phyloP scores from a whole-genome alignment of 2,888 invertebrate species.

The Platerodrilus igneus region DNA sequence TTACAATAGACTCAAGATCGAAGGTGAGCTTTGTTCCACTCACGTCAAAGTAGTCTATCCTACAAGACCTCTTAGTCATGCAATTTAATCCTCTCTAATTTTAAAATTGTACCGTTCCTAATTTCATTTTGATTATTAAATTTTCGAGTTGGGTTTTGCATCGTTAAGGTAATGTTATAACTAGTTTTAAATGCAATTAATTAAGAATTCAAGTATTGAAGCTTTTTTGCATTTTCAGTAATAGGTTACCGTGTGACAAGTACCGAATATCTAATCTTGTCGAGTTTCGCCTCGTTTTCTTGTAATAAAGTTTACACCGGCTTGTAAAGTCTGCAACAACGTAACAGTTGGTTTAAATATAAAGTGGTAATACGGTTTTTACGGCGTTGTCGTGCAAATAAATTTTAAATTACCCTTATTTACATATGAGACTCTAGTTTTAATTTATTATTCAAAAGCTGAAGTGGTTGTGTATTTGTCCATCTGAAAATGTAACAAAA shows the following conservation, averaged over 20 bases:
- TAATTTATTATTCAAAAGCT: too few relatives aligned
- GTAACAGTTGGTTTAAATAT: not conserved
- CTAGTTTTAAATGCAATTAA: constrained; percentile 47
- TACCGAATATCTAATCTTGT: constrained; percentile 46
- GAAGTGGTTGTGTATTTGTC: too few relatives aligned
- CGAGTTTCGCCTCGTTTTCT: constrained; percentile 35
- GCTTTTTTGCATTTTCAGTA: constrained; percentile 47
- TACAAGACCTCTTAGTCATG: constrained; percentile 13
- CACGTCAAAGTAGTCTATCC: constrained; percentile 22
- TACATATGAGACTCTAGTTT: too few relatives aligned
- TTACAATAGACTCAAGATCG: constrained; percentile 27
- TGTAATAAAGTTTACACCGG: constrained; percentile 40
- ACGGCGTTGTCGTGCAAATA: too few relatives aligned
- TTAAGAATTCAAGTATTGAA: constrained; percentile 49
- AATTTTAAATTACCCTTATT: too few relatives aligned
- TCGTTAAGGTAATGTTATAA: constrained; percentile 38
- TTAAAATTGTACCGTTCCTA: constrained; percentile 21
- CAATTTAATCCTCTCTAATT: constrained; percentile 18
- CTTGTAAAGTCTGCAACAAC: constrained; percentile 16
- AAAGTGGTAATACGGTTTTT: too few relatives aligned
- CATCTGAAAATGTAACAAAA: too few relatives aligned
- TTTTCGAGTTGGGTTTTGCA: too few relatives aligned
- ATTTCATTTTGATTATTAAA: too few relatives aligned
- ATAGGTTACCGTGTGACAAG: constrained; percentile 44
- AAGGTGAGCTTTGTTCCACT: constrained; percentile 29